Conservation (phyloP, 2,113 vertebrate species). For the Tychaedon coryphoeus region DNA sequence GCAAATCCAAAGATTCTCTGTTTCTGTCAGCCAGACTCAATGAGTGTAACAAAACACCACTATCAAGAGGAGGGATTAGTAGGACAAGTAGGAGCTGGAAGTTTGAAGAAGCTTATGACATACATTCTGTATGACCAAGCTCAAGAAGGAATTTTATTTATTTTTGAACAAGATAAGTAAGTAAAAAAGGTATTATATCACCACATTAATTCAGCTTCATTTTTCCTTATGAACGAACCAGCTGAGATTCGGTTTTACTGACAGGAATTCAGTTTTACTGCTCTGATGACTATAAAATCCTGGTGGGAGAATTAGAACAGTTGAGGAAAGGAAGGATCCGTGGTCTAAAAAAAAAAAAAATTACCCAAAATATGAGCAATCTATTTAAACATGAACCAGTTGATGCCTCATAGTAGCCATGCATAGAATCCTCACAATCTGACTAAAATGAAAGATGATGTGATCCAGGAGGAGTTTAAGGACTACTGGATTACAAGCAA, state of each 20-base stretch:
- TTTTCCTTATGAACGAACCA: neutral
- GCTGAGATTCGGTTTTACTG: neutral
- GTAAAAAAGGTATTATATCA: too few relatives aligned
- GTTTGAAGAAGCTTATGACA: neutral
- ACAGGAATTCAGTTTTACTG: neutral
- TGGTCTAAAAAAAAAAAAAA: neutral
- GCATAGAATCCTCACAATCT: neutral
- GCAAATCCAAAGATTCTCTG: neutral
- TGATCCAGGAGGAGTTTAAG: neutral
- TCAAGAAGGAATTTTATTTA: neutral
- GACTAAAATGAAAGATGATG: neutral
- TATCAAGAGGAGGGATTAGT: neutral
- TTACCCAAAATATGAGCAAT: neutral
- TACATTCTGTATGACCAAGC: neutral
- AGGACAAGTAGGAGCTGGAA: neutral
- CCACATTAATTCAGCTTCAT: neutral
- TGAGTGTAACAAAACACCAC: neutral
- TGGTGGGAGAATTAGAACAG: neutral
- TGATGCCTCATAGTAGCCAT: neutral
- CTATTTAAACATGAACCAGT: neutral
- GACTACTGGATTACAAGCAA: neutral
- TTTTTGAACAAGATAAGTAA: neutral
- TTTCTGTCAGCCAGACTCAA: neutral
- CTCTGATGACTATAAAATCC: neutral
- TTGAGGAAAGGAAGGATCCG: neutral